Evolutionary conservation across 2,797 vertebrate species (phyloP), one percentile per base, ranked within the genome.

Genomic region (Enteromius afrohamiltoni): DNA sequence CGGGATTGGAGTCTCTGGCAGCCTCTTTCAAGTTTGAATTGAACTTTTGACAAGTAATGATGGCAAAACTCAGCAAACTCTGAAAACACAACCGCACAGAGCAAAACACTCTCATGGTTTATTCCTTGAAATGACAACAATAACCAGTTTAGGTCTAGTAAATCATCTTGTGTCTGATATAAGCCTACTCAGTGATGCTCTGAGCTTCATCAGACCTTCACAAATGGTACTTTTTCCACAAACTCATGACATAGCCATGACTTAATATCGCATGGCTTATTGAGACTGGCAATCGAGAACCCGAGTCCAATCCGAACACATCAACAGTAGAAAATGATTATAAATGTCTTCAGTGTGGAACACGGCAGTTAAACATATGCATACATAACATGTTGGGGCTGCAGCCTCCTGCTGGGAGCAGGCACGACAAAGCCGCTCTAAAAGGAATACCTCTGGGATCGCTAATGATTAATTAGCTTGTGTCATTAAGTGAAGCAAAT

Each of bases 391-490:
- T 95, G 95, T 94, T 95, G 96, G 94, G 94, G 95, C 94, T 95
- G 93, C 93, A 95, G 95, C 93, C 93, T 94, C 97, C 96, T 92
- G 95, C 96, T 96, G 96, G 84, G 96, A 92, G 88, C 92, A 96
- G 94, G 93, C 95, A 92, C 92, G 93, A 95, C 95, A 95, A 96
- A 96, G 96, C 95, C 93, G 95, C 96, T 96, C 95, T 95, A 96
- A 95, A 92, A 94, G 92, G 93, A 95, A 95, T 96, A 96, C 96
- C 96, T 98, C 95, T 94, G 96, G 96, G 96, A 97, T 96, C 94
- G 88, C 97, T 98, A 97, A 97, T 99, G 97, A 98, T 98, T 98
- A 97, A 99, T 98, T 98, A 99, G 96, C 93, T 95, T 94, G 95
- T 96, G 96, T 97, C 96, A 95, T 97, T 97, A 97, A 97, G 96